These are phyloP conservation scores for Misgurnus anguillicaudatus DNA, from an alignment of 2,113 vertebrate genomes.

Conservation along the genomic window DNA sequence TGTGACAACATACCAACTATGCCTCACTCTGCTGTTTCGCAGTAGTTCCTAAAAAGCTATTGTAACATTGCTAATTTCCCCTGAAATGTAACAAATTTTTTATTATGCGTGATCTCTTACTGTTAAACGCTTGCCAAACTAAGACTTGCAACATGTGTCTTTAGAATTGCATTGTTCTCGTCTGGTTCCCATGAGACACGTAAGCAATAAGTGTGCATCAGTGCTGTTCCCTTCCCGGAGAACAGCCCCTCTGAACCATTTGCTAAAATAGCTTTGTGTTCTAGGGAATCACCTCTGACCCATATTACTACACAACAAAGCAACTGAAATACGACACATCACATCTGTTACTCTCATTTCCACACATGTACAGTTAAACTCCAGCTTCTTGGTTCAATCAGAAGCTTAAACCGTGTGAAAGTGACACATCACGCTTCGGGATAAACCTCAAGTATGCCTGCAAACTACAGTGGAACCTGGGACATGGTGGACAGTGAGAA, in stretches of 20 bases:
- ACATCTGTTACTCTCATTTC: conserved; percentile 25
- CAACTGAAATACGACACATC: conserved; percentile 29
- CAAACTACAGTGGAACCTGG: conserved; percentile 84
- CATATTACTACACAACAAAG: conserved; percentile 58
- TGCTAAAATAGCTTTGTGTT: conserved; percentile 47
- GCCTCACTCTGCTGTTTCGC: no score
- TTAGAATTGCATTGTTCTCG: conserved; percentile 33
- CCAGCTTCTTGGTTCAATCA: not conserved
- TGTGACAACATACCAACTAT: not conserved
- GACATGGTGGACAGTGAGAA: conserved; percentile 82
- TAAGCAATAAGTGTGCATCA: conserved; percentile 41
- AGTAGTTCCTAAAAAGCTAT: not conserved
- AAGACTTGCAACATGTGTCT: not conserved
- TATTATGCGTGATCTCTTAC: not conserved
- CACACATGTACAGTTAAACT: conserved; percentile 25
- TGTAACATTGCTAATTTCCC: not conserved
- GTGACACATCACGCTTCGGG: not conserved
- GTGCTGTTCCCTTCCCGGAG: conserved; percentile 34
- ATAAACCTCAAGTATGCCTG: conserved; percentile 70
- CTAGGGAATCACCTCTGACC: conserved; percentile 60
- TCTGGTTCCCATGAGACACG: not conserved
- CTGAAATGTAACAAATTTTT: no score
- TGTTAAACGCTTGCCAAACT: not conserved
- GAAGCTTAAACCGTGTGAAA: conserved; percentile 3
- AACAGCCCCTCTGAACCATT: conserved; percentile 8